A percentile compares a stretch with the other conserved stretches of the same genome.
Conservation (phyloP, 2,113 vertebrate genomes). For the Myotis lucifugus region DNA sequence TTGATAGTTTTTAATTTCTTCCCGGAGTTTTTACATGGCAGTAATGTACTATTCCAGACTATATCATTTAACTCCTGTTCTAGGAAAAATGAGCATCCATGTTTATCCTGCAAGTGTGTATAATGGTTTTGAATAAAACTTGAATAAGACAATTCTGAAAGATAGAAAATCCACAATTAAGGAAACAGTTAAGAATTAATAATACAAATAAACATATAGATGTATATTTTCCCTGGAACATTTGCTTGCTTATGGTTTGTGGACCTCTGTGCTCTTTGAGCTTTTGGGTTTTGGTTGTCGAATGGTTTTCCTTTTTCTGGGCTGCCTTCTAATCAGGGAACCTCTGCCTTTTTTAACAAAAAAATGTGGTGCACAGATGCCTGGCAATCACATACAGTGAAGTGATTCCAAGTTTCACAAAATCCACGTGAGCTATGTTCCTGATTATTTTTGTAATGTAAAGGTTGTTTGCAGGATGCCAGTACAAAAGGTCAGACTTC, state of each 20-base stretch:
- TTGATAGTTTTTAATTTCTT: conserved; percentile 18
- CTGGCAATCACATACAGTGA: background rate
- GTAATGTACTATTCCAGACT: background rate
- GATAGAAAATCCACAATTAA: background rate
- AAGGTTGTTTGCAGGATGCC: background rate
- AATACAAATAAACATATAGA: background rate
- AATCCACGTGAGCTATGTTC: background rate
- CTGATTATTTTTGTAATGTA: background rate
- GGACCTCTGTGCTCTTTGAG: background rate
- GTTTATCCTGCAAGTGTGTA: background rate
- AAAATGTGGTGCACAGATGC: background rate
- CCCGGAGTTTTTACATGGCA: background rate
- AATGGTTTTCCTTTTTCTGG: background rate
- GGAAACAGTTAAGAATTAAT: conserved; percentile 28
- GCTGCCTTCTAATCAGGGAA: background rate
- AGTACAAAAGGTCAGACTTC: background rate
- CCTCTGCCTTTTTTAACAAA: background rate
- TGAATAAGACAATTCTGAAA: conserved; percentile 22
- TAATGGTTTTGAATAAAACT: conserved; percentile 36
- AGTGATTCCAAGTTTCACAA: background rate
- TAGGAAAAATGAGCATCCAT: background rate
- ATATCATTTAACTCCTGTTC: background rate
- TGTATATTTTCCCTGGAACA: background rate
- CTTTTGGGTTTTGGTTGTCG: background rate
- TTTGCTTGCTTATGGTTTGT: background rate